Evolutionary conservation across 37 sponge, comb jelly and placozoan species (phyloP), one percentile per base, ranked within the genome.

Genomic region (Aphrocallistes beatrix): DNA sequence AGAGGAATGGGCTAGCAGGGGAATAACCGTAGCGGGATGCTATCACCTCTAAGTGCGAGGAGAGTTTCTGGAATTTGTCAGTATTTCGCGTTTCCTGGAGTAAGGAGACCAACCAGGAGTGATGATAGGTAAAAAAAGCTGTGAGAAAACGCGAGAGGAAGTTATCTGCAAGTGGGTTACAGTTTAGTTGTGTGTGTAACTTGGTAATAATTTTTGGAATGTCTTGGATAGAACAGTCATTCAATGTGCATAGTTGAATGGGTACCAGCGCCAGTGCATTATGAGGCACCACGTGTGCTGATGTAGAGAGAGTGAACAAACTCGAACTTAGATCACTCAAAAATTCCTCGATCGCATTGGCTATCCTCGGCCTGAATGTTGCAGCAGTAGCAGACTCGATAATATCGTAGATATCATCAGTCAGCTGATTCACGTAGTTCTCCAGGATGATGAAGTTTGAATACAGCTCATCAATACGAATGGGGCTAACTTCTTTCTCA

Each of bases 11-110:
- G 34, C 75, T 60, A 30, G 75, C 10, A 25, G 75, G 34, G 25
- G 75, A 60, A 60, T 60, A 60, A 6, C 75, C 75, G 34, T 60
- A 60, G 34, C 75, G 75, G n/a, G 75, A 60, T 3, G 75, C 75
- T 3, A 60, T 19, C 75, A 21, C 75, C n/a, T 60, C 75, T 32
- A 60, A 25, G 34, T 60, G 75, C 25, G 75, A 60, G 34, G 75
- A 60, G 10, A 60, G n/a, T 19, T 3, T 60, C 25, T 28, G 28
- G 8, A 25, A 30, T 42, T 42, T 42, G 13, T 42, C 45, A 6
- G 45, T 16, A 28, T 21, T 60, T 6, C n/a, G 10, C 8, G 32
- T 30, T 13, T 60, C 28, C 3, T 21, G 75, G 10, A 60, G 10
- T 30, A 60, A 25, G 21, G 75, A 60, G 8, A 60, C 75, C 75